Evolutionary conservation across 2,888 invertebrate species (phyloP).

Genomic region (Acrocera orbiculus): DNA sequence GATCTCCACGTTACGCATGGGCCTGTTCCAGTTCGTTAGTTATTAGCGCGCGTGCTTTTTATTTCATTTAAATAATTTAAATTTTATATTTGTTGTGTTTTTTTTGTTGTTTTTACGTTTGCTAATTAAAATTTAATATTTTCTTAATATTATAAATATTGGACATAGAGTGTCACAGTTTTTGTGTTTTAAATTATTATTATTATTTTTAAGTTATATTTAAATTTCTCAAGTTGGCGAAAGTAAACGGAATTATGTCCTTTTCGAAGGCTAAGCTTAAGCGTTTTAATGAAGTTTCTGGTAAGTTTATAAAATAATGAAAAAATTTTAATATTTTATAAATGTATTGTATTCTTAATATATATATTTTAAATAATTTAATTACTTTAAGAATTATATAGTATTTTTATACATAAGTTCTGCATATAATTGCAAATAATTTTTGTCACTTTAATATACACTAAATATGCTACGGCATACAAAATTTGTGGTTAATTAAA

Average conservation of each 20-base stretch:
- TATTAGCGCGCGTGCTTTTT: slow-evolving; percentile 2
- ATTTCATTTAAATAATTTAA: background rate
- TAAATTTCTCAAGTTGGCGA: background rate
- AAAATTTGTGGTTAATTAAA: background rate
- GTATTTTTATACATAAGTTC: too few relatives aligned
- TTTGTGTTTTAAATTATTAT: slow-evolving; percentile 1
- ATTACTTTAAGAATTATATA: too few relatives aligned
- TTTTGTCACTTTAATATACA: too few relatives aligned
- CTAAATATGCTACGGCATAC: too few relatives aligned
- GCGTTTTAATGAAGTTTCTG: slow-evolving; percentile 27
- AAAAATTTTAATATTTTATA: background rate
- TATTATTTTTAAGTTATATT: slow-evolving; percentile 1
- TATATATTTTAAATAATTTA: too few relatives aligned
- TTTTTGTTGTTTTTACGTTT: slow-evolving; percentile 4
- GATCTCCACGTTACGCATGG: slow-evolving; percentile 4
- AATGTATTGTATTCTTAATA: too few relatives aligned
- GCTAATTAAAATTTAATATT: background rate
- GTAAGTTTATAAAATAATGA: slow-evolving; percentile 5
- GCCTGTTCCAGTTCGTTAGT: slow-evolving; percentile 2
- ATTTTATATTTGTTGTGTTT: slow-evolving; percentile 1
- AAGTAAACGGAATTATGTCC: slow-evolving; percentile 18
- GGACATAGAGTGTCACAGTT: background rate
- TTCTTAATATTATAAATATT: background rate
- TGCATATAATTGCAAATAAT: too few relatives aligned
- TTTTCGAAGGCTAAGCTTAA: slow-evolving; percentile 31